Conservation (phyloP, 2,113 vertebrate species). For the Saccopteryx leptura region DNA sequence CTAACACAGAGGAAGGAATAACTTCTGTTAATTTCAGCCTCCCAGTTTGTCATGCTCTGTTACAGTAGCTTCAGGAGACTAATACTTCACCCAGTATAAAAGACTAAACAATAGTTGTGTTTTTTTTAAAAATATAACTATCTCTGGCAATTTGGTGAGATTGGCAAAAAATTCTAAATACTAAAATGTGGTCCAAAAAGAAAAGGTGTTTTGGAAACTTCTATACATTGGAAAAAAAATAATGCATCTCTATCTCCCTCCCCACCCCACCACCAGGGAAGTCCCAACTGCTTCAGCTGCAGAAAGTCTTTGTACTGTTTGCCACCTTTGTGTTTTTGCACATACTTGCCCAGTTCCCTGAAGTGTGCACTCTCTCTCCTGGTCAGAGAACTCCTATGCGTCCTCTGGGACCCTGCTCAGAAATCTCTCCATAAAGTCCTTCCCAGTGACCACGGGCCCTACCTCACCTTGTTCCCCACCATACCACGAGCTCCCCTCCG, state of each 20-base stretch:
- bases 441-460: not conserved
- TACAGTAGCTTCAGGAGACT: not conserved
- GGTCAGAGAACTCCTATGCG: not conserved
- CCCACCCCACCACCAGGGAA: too few relatives aligned
- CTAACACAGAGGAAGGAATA: not conserved
- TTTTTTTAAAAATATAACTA: not conserved
- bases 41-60: not conserved
- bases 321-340: too few relatives aligned
- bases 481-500: not conserved
- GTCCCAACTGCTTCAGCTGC: too few relatives aligned
- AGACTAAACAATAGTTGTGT: not conserved
- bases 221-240: not conserved
- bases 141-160: not conserved
- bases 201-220: not conserved
- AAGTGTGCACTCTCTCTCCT: too few relatives aligned
- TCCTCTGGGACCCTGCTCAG: not conserved
- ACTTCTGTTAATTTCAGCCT: not conserved
- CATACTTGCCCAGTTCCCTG: too few relatives aligned
- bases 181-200: not conserved
- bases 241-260: too few relatives aligned
- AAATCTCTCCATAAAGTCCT: not conserved
- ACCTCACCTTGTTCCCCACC: not conserved
- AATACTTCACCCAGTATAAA: not conserved
- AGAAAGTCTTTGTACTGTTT: too few relatives aligned
- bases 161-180: not conserved